Evolutionary conservation across 2,888 invertebrate species (phyloP), one percentile per base, ranked within the genome.

Genomic region (Mythimna vitellina): DNA sequence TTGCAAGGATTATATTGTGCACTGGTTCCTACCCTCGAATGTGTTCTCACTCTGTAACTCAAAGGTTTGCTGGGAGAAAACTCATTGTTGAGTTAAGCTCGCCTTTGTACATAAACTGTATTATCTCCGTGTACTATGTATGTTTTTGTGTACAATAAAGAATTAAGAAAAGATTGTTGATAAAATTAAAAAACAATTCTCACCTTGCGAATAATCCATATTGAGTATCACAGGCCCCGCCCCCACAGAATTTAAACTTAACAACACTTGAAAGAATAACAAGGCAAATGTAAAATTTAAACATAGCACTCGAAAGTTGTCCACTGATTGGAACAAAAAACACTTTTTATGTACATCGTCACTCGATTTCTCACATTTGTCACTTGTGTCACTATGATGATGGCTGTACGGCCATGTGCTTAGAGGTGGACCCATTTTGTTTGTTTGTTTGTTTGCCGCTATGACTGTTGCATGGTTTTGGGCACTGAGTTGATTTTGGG

Each of bases 191-290:
- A 53, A n/a, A 14, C 1, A 74, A 49, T 35, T 46, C 83, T 91
- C 89, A 96, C 96, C 96, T 93, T 95, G 96, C 73, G 93, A 90
- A 89, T 96, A 95, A 87, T 95, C 94, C 94, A 95, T 85, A 82
- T 92, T 95, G 20, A 96, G 82, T 78, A 95, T 83, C 53, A 96
- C 95, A 3, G 96, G 96, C 0, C 95, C 94, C 1, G 94, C 96
- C 32, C 84, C 85, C 20, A 93, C 96, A 32, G 86, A 88, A 75
- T 89, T 91, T 63, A 92, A 86, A 88, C 88, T 91, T 66, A 94
- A 85, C 65, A 94, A 74, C 80, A 94, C 87, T 88, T 95, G 94
- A 63, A 94, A 81, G 56, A 94, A 80, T 65, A 95, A 84, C 56
- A 94, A 73, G 0, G 87, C 88, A 69, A 94, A 89, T 12, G 94